Conservation (phyloP, 2,797 vertebrate species). For the Muscicapa striata region DNA sequence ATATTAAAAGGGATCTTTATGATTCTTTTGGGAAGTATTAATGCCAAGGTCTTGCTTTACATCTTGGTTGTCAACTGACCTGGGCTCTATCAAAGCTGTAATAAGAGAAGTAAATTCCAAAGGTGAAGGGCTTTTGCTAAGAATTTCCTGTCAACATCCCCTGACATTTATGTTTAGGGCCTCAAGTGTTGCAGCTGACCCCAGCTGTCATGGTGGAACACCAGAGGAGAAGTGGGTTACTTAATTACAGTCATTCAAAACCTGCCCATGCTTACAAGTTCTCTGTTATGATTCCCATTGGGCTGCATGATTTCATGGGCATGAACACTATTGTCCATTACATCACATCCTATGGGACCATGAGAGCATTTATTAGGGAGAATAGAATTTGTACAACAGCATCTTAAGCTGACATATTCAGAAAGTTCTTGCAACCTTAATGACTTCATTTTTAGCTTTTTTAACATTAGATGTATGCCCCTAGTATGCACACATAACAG, state of each 20-base stretch:
- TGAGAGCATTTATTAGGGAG: neutral
- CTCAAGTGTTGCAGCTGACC: conserved; percentile 16
- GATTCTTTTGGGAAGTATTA: neutral
- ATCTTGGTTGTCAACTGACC: conserved; percentile 4
- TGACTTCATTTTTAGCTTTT: neutral
- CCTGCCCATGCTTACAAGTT: neutral
- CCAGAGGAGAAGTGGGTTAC: conserved; percentile 7
- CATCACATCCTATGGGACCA: conserved; percentile 11
- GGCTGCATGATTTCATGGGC: neutral
- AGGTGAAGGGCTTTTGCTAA: conserved; percentile 17
- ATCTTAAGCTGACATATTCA: neutral
- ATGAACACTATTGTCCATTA: neutral
- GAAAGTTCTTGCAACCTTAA: neutral
- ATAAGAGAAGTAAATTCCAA: conserved; percentile 26
- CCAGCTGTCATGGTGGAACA: conserved; percentile 5
- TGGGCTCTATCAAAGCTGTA: neutral
- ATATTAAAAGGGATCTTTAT: neutral
- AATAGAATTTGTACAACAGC: neutral
- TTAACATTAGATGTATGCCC: neutral
- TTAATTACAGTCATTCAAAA: conserved; percentile 61
- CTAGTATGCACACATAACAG: accelerated
- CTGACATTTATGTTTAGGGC: conserved; percentile 39
- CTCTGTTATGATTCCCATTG: conserved; percentile 24
- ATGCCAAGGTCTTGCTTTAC: neutral
- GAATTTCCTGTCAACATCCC: conserved; percentile 18